Percentiles rank a stretch among this genome's conserved stretches.
These are phyloP conservation scores for Pygocentrus nattereri DNA, from an alignment of 2,797 vertebrate genomes.

Conservation along the genomic window DNA sequence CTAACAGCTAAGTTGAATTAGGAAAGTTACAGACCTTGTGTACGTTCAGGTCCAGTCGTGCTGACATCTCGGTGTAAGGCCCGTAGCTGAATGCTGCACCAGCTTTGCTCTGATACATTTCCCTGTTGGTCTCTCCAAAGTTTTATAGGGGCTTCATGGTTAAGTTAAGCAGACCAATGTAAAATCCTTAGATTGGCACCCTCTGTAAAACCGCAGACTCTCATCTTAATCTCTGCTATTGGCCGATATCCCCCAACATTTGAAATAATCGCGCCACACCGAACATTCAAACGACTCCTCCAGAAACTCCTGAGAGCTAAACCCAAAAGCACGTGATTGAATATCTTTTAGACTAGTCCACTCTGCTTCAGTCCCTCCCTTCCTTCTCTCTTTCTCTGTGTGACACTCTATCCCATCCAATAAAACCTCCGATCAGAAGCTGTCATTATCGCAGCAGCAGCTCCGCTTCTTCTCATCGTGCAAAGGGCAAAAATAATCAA, in stretches of 20 bases:
- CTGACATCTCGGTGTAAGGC: slow-evolving; percentile 24
- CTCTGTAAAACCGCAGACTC: neutral
- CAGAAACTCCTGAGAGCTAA: slow-evolving; percentile 28
- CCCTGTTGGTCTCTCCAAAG: slow-evolving; percentile 7
- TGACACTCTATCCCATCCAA: neutral
- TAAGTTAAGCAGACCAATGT: neutral
- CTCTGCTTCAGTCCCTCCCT: slow-evolving; percentile 27
- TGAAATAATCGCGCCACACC: slow-evolving; percentile 25
- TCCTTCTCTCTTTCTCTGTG: neutral
- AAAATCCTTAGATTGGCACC: neutral
- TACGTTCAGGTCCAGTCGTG: slow-evolving; percentile 33
- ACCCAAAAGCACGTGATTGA: slow-evolving; percentile 48
- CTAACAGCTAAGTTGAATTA: neutral
- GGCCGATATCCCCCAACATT: neutral
- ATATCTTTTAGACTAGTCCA: slow-evolving; percentile 7
- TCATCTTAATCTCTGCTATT: neutral
- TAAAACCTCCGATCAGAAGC: neutral
- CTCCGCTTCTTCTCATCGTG: neutral
- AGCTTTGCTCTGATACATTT: slow-evolving; percentile 42
- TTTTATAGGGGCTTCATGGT: slow-evolving; percentile 22
- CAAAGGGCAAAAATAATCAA: neutral
- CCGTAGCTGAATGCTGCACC: slow-evolving; percentile 20
- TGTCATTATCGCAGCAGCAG: neutral
- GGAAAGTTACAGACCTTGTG: slow-evolving; percentile 35
- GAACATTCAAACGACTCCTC: slow-evolving; percentile 12